Percentiles rank a stretch among this genome's conserved stretches.
These are phyloP conservation scores for Azorinus chamasolen DNA, from an alignment of 2,888 invertebrate species.

Conservation along the genomic window DNA sequence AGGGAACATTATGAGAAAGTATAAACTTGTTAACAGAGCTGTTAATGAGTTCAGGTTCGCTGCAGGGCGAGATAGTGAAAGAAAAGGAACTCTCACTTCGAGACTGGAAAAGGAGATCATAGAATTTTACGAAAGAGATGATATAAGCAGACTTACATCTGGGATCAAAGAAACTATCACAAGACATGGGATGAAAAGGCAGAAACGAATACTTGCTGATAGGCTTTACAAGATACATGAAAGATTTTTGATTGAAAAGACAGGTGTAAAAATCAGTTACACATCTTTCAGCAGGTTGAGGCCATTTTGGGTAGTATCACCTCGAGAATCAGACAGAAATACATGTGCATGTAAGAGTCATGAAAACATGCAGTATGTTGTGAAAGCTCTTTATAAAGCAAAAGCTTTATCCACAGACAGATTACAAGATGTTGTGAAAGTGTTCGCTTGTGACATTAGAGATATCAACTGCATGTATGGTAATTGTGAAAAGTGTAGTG, in stretches of 20 bases:
- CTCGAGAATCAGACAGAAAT: constrained; percentile 40
- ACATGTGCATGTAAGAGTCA: constrained; percentile 46
- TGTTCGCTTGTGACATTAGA: not conserved
- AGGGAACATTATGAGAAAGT: constrained; percentile 10
- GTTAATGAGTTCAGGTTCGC: not conserved
- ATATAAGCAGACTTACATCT: constrained; percentile 6
- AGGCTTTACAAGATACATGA: constrained; percentile 29
- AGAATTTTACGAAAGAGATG: constrained; percentile 4
- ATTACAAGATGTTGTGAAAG: not conserved
- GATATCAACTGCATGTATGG: not conserved
- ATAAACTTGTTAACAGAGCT: not conserved
- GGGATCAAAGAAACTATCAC: constrained; percentile 35
- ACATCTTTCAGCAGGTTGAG: constrained; percentile 36
- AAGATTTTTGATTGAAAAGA: constrained; percentile 25
- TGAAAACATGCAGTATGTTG: constrained; percentile 49
- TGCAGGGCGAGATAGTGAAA: not conserved
- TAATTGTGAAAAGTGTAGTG: not conserved
- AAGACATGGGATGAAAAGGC: constrained; percentile 23
- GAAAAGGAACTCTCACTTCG: not conserved
- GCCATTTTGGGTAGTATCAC: constrained; percentile 52
- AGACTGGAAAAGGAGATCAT: not conserved
- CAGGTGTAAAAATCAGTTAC: constrained; percentile 30
- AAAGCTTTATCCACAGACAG: not conserved
- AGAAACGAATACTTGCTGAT: constrained; percentile 27
- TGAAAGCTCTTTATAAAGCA: constrained; percentile 8